Evolutionary conservation across 2,113 vertebrate genomes (phyloP), one percentile per base, ranked within the genome.

Genomic region (Syrrhaptes paradoxus): DNA sequence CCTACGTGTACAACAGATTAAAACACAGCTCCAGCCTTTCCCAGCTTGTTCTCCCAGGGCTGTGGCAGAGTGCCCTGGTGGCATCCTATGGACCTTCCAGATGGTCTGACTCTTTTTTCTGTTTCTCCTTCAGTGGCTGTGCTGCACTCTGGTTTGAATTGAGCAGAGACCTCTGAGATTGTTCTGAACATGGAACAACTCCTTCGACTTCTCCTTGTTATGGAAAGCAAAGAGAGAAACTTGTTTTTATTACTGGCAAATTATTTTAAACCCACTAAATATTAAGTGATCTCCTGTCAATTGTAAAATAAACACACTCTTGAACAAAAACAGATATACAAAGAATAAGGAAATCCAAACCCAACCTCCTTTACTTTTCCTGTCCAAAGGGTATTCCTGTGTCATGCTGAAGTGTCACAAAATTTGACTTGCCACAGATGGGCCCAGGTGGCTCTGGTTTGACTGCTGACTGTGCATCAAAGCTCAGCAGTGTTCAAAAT

Each of bases 111-210:
- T 84, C 8, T 57, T 77, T 84, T 51, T 80, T 93, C 46, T 94
- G 31, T 93, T 88, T 90, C 55, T 93, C 59, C 85, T 68, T 48
- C 67, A 96, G 95, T 97, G 95, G 94, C 65, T 96, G 72, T 94
- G 94, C 90, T 96, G 88, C 88, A 92, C 90, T 2, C 48, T 96
- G 79, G 21, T 94, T 93, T 97, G 92, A 88, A 86, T 93, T 86
- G 83, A 74, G 51, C 72, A 63, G 94, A 90, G 75, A 92, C 25
- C 10, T 85, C 67, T 22, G 48, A 90, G 46, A n/a, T 16, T 80
- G 34, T 68, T 83, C 63, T 52, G 51, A 84, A 51, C 43, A 15
- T 0, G 6, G 51, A 84, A 73, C 31, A 11, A 1, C 22, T 88
- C 34, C 0, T 84, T 59, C 2, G 11, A 16, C 59, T 66, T 86